Evolutionary conservation across 1,140 invertebrate genomes (phyloP).

Genomic region (Dendrolimus punctatus): DNA sequence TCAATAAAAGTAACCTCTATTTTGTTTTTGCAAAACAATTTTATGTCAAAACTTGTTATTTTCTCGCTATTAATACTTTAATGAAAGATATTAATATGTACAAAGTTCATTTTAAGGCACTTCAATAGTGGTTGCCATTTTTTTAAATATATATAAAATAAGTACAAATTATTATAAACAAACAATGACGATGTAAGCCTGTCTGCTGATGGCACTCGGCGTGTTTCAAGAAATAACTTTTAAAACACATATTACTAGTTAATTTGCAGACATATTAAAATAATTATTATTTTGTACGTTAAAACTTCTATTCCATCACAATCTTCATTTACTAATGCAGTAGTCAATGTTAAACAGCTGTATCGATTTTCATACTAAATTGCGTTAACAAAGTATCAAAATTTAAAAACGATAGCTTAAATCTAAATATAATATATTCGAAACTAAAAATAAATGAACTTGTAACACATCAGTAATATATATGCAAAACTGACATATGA

Average conservation of each 20-base stretch:
- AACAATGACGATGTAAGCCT: slow-evolving; percentile 39
- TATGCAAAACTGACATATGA: too few species aligned
- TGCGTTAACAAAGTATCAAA: too few species aligned
- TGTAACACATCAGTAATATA: too few species aligned
- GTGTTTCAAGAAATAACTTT: slow-evolving; percentile 50
- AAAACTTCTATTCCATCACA: slow-evolving; percentile 40
- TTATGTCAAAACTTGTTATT: slow-evolving; percentile 47
- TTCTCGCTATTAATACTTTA: slow-evolving; percentile 63
- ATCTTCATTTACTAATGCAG: slow-evolving; percentile 12
- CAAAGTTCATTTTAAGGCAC: slow-evolving; percentile 62
- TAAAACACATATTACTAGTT: slow-evolving; percentile 53
- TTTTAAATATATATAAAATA: slow-evolving; percentile 26
- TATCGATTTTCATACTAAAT: not conserved
- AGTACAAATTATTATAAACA: slow-evolving; percentile 53
- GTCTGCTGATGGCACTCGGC: slow-evolving; percentile 61
- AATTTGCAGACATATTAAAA: slow-evolving; percentile 41
- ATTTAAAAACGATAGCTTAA: too few species aligned
- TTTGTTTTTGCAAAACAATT: slow-evolving; percentile 66
- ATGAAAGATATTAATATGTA: slow-evolving; percentile 63
- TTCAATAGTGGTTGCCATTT: slow-evolving; percentile 49
- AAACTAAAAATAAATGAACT: too few species aligned
- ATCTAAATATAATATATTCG: too few species aligned
- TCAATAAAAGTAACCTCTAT: slow-evolving; percentile 46
- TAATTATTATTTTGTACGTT: slow-evolving; percentile 47
- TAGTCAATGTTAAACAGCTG: not conserved